Base-by-base conservation (phyloP, 2,888 invertebrate genomes). In the Gibbula magus region DNA sequence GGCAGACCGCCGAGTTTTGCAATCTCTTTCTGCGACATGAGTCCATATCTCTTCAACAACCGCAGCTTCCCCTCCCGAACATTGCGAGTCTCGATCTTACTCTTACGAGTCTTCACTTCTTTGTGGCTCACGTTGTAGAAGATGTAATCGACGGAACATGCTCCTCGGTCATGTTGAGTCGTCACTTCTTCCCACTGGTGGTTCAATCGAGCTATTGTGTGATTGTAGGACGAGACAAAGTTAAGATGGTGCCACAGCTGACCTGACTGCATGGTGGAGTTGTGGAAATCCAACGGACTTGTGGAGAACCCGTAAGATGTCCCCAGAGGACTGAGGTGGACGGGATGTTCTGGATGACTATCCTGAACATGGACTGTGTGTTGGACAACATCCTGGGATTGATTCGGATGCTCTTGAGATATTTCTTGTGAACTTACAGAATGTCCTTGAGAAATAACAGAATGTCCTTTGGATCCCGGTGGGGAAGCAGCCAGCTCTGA, bases 121-220 rank as follows among this genome's bases (percentile, higher is more conserved):
- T 82, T 85, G 22, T 79, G 77, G 0, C 75, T 22, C 18, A 89
- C 86, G 29, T 89, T 89, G 84, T 96, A 97, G 92, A 98, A 97
- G 82, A 99, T 97, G 91, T 98, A 98, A 93, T 99, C 98, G 0
- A 98, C 98, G 0, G 88, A 89, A 61, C 86, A 86, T 7, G 85
- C 86, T 7, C 95, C 96, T 77, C 95, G 93, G 96, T 96, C 96
- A 77, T 98, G 98, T 91, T 94, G 95, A 0, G 97, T 97, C 5
- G 97, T 96, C 0, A 95, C 96, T 89, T 95, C 96, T 0, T 78
- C 80, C 70, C 93, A 92, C 0, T 93, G 93, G 22, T 93, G 90
- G 0, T 81, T 79, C 10, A 81, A 75, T 8, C 86, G 81, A 53
- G 87, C 87, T 79, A 83, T 85, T 61, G 77, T 82, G 88, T 95